phyloP scores from a whole-genome alignment of 1,140 invertebrate genomes.

The Chymomyza costata region DNA sequence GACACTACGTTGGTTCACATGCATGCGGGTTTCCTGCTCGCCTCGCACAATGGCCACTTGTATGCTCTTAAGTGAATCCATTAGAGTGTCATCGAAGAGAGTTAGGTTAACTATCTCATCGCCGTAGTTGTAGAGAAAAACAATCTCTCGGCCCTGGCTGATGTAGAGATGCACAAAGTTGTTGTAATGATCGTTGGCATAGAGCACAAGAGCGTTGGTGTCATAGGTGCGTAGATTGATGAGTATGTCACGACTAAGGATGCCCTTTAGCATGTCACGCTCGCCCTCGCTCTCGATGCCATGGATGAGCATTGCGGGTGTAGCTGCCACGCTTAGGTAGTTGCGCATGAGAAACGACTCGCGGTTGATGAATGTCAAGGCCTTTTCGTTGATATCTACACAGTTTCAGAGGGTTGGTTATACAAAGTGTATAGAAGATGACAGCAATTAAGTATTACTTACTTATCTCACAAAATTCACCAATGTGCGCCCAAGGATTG shows the following conservation, averaged over 20 bases:
- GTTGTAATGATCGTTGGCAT: constrained; percentile 94
- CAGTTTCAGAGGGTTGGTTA: background rate
- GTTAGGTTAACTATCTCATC: constrained; percentile 88
- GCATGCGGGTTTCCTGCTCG: constrained; percentile 84
- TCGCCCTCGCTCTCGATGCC: constrained; percentile 77
- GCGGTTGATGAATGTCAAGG: constrained; percentile 89
- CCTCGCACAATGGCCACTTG: constrained; percentile 88
- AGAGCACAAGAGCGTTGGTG: constrained; percentile 86
- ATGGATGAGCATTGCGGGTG: constrained; percentile 72
- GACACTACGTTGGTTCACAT: constrained; percentile 88
- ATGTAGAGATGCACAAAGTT: constrained; percentile 95
- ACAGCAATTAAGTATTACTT: constrained; percentile 64
- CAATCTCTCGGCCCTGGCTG: constrained; percentile 82
- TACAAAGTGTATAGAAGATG: background rate
- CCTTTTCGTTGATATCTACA: constrained; percentile 91
- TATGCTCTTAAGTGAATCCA: constrained; percentile 87
- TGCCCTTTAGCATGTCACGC: constrained; percentile 81
- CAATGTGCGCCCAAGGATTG: constrained; percentile 93
- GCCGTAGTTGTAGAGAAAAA: constrained; percentile 89
- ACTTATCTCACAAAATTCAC: constrained; percentile 93
- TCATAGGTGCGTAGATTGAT: constrained; percentile 93
- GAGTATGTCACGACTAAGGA: constrained; percentile 86
- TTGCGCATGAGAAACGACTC: constrained; percentile 87
- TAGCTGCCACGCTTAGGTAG: constrained; percentile 77
- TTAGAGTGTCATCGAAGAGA: constrained; percentile 81